These are phyloP conservation scores for Leptura quadrifasciata DNA, from an alignment of 2,888 invertebrate genomes.

Conservation along the genomic window DNA sequence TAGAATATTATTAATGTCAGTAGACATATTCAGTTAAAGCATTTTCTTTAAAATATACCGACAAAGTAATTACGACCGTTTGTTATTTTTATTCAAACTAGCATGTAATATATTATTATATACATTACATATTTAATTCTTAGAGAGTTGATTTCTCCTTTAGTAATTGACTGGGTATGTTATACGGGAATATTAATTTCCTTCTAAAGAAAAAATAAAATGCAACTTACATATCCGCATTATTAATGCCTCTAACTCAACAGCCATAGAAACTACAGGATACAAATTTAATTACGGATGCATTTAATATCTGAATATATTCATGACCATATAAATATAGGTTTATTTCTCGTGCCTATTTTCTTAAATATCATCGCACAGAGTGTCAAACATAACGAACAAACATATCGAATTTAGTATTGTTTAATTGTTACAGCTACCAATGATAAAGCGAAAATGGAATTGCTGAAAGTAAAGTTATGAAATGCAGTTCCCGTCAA, in stretches of 20 bases:
- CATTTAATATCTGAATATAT: too few species aligned
- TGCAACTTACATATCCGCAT: background rate
- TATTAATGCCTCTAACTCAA: background rate
- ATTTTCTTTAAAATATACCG: too few species aligned
- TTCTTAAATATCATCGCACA: background rate
- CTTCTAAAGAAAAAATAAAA: background rate
- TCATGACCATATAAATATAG: background rate
- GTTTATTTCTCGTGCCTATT: background rate
- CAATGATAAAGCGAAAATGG: background rate
- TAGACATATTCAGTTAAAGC: too few species aligned
- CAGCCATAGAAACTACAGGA: background rate
- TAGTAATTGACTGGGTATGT: background rate
- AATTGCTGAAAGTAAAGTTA: slow-evolving; percentile 25
- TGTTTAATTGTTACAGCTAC: background rate
- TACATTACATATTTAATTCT: too few species aligned
- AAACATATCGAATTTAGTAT: background rate
- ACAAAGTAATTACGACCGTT: too few species aligned
- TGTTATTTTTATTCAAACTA: too few species aligned
- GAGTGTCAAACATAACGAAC: background rate
- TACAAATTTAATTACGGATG: background rate
- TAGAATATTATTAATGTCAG: too few species aligned
- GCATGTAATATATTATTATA: too few species aligned
- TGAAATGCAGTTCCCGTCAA: slow-evolving; percentile 40
- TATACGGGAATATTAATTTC: background rate
- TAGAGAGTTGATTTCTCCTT: background rate